Conservation (phyloP, 1,140 invertebrate species). For the Penaeus indicus region DNA sequence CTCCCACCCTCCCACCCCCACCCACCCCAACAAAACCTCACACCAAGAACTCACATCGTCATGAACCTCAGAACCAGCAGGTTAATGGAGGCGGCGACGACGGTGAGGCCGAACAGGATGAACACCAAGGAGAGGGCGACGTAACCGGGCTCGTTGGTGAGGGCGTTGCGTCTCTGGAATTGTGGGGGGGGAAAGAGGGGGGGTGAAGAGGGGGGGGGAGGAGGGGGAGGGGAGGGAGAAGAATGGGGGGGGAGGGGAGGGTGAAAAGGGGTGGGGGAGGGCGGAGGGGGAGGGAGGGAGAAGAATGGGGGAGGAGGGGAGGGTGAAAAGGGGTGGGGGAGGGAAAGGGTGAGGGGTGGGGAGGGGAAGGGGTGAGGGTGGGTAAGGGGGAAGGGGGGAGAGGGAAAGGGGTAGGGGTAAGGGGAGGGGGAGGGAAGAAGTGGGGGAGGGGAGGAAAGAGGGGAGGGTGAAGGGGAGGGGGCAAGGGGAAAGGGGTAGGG, state of each 20-base stretch:
- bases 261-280: too few species aligned
- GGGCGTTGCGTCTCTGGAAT: slow-evolving; percentile 88
- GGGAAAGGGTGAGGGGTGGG: too few species aligned
- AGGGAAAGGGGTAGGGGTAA: neutral
- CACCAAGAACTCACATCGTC: slow-evolving; percentile 84
- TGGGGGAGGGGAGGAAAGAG: too few species aligned
- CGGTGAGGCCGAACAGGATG: slow-evolving; percentile 96
- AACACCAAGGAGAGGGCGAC: slow-evolving; percentile 97
- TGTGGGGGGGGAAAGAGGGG: too few species aligned
- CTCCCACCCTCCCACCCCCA: neutral
- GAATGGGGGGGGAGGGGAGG: too few species aligned
- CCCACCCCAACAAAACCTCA: neutral
- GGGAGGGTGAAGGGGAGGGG: neutral
- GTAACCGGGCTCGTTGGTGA: slow-evolving; percentile 94
- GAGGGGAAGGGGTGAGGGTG: too few species aligned
- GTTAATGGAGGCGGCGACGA: slow-evolving; percentile 98
- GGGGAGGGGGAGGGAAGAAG: neutral
- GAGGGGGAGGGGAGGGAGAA: neutral
- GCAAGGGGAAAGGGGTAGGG: too few species aligned
- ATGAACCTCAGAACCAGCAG: slow-evolving; percentile 96
- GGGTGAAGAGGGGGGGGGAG: neutral
- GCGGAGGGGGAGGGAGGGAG: neutral
- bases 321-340: too few species aligned
- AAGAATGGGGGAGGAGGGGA: too few species aligned
- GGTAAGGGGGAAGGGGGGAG: too few species aligned